Conservation (phyloP, 2,797 vertebrate species). For the Clarias pachynema region DNA sequence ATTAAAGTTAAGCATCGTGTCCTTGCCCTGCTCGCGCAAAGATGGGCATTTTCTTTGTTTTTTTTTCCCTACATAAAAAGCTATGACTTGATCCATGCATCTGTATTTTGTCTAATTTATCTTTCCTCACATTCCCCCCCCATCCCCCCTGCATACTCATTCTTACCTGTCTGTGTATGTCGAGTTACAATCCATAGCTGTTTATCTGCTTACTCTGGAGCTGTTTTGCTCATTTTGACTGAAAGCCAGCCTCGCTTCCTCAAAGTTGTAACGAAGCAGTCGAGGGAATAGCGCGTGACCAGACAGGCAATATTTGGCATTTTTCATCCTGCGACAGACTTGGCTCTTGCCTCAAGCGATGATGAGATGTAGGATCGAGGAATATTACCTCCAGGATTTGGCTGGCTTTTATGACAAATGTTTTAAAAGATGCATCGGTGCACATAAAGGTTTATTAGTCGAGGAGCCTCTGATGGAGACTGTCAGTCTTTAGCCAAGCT, state of each 20-base stretch:
- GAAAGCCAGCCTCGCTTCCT: conserved; percentile 17
- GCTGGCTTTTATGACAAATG: conserved; percentile 62
- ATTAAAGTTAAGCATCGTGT: conserved; percentile 51
- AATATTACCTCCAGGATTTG: conserved; percentile 63
- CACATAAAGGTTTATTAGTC: conserved; percentile 72
- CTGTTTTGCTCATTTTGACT: conserved; percentile 20
- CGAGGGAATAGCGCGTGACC: conserved; percentile 18
- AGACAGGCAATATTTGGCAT: conserved; percentile 15
- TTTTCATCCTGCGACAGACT: conserved; percentile 34
- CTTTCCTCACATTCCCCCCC: not conserved
- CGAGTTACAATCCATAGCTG: not conserved
- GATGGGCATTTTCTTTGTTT: not conserved
- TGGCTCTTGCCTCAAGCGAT: conserved; percentile 48
- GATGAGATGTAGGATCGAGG: conserved; percentile 57
- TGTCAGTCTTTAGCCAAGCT: conserved; percentile 51
- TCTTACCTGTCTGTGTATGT: conserved; percentile 35
- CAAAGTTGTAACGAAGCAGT: conserved; percentile 25
- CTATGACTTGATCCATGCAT: not conserved
- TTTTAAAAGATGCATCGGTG: conserved; percentile 71
- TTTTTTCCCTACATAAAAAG: not conserved
- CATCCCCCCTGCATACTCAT: not conserved
- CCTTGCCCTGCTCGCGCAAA: conserved; percentile 32
- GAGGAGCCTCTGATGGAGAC: conserved; percentile 42
- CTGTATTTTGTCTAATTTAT: not conserved
- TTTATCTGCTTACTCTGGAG: not conserved